Base-by-base conservation (phyloP, 2,888 invertebrate species). In the Trachelus troglodyta region DNA sequence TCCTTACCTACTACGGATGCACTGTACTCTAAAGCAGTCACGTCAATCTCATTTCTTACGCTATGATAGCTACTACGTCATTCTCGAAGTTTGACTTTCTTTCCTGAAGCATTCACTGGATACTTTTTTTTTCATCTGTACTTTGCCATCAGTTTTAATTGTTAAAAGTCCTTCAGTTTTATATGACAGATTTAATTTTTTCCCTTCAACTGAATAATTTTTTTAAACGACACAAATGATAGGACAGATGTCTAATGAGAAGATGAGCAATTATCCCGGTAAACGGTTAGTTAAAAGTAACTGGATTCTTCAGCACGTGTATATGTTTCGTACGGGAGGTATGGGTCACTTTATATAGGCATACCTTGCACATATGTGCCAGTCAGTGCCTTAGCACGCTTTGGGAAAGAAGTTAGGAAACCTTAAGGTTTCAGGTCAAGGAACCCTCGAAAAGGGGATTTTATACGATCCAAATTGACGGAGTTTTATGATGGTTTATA, bases 1-100 rank as follows among this genome's bases (percentile, higher is more conserved):
- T 84, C 85, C 81, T 85, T 83, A 23, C 80, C 83, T 81, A 83
- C 83, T 83, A 81, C 35, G 68, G 73, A 37, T 37, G 71, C 76
- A 40, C 68, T 74, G 40, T 69, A 35, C 34, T 75, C 69, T 31
- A 34, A 74, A 40, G 35, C 37, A 37, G 12, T 76, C 79, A 15
- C 71, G 40, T 79, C 37, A 77, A 74, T 40, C 71, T 11, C 30
- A 31, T 71, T 12, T 23, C 31, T 34, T 34, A 56, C 56, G 23
- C 56, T 23, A 56, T 2, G 9, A 9, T 23, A 9, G 56, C 23
- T 56, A 34, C 34, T 11, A 56, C 23, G 15, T 56, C 56, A 56
- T 56, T 56, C 23, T 56, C 56, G 9, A 56, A 56, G 9, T 15
- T 56, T 56, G 56, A 23, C 23, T 56, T 56, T 56, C 56, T 23